These are phyloP conservation scores for Sinocyclocheilus grahami DNA, from an alignment of 2,113 vertebrate species.

Conservation along the genomic window DNA sequence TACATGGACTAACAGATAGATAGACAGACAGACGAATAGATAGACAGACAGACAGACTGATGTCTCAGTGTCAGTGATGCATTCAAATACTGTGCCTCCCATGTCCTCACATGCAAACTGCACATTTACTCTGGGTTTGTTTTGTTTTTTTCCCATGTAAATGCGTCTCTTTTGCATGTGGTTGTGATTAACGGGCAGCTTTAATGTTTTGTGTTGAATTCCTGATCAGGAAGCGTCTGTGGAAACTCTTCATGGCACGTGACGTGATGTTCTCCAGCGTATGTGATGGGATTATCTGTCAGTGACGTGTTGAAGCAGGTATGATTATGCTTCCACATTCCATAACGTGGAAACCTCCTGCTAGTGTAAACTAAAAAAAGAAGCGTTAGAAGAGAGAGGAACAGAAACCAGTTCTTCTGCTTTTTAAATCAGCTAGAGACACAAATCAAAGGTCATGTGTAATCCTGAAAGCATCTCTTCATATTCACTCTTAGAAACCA, in stretches of 20 bases:
- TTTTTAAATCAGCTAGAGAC: background rate
- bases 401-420: slow-evolving; percentile 5
- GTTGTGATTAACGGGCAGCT: background rate
- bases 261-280: no score
- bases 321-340: background rate
- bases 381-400: background rate
- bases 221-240: background rate
- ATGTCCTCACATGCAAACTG: background rate
- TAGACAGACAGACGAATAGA: no score
- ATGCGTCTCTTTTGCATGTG: background rate
- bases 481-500: background rate
- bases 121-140: background rate
- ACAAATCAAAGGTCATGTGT: background rate
- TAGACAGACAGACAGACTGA: background rate
- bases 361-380: background rate
- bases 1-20: background rate
- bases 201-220: background rate
- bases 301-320: background rate
- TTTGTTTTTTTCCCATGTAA: no score
- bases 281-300: background rate
- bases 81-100: background rate
- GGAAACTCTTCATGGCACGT: background rate
- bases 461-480: background rate
- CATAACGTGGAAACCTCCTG: background rate
- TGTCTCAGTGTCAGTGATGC: no score